A percentile compares a stretch with the other conserved stretches of the same genome.
Conservation (phyloP, 2,113 vertebrate genomes). For the Elephas maximus region DNA sequence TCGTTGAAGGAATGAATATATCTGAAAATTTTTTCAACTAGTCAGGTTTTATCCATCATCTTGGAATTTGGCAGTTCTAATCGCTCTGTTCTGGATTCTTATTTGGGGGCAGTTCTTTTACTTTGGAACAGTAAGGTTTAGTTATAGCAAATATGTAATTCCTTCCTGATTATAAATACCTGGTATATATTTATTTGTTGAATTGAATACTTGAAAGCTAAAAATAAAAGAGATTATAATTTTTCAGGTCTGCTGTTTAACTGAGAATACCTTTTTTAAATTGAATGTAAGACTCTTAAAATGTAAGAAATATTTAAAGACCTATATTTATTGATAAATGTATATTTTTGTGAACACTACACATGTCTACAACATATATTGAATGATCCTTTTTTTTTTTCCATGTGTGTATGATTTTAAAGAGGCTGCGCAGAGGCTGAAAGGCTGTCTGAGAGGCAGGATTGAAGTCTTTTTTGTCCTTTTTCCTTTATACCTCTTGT, state of each 20-base stretch:
- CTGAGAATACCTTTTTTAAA: constrained; percentile 28
- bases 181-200: constrained; percentile 35
- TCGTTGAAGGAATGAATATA: constrained; percentile 49
- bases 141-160: not conserved
- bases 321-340: constrained; percentile 19
- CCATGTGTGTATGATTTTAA: not conserved
- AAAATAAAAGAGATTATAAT: not conserved
- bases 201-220: constrained; percentile 34
- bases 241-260: constrained; percentile 29
- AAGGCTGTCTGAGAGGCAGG: constrained; percentile 41
- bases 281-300: constrained; percentile 25
- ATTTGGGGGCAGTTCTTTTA: not conserved
- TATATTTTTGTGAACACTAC: not conserved
- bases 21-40: not conserved
- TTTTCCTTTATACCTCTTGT: constrained; percentile 32
- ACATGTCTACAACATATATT: not conserved
- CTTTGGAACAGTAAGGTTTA: constrained; percentile 36
- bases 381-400: not conserved
- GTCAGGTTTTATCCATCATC: constrained; percentile 27
- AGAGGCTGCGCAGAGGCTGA: not conserved
- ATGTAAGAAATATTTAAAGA: constrained; percentile 18
- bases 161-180: not conserved
- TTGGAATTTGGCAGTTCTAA: not conserved
- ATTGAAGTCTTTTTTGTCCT: not conserved
- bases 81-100: not conserved